phyloP scores from a whole-genome alignment of 2,888 invertebrate species.

The Chirona hameri region DNA sequence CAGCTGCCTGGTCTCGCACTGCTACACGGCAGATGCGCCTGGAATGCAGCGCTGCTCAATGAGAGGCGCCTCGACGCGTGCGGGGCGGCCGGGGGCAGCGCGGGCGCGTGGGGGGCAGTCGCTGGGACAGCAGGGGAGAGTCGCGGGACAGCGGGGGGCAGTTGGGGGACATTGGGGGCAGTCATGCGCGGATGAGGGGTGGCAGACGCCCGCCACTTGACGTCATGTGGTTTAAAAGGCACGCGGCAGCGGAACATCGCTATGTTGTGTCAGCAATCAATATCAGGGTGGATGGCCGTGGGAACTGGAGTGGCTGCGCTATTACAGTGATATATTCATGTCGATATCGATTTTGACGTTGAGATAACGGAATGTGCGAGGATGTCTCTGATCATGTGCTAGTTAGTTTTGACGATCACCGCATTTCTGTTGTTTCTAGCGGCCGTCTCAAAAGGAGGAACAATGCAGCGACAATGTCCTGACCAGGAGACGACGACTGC shows the following conservation, averaged over 20 bases:
- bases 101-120: too few relatives aligned
- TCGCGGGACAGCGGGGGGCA: too few relatives aligned
- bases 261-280: not conserved
- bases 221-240: conserved; percentile 8
- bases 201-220: not conserved
- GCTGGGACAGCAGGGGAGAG: too few relatives aligned
- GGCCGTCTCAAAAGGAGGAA: too few relatives aligned
- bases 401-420: too few relatives aligned
- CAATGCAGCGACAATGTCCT: too few relatives aligned
- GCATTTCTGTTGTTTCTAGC: too few relatives aligned
- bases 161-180: too few relatives aligned
- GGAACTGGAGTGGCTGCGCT: not conserved
- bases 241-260: not conserved
- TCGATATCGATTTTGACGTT: not conserved
- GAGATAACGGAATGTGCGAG: too few relatives aligned
- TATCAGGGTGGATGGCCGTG: not conserved
- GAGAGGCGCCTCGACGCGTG: not conserved
- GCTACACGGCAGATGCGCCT: not conserved
- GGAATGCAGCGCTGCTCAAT: not conserved
- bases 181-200: not conserved
- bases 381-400: too few relatives aligned
- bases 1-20: not conserved
- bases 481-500: too few relatives aligned
- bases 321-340: not conserved
- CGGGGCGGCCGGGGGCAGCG: not conserved